Conservation (phyloP, 2,888 invertebrate genomes). For the Neelides folsomi region DNA sequence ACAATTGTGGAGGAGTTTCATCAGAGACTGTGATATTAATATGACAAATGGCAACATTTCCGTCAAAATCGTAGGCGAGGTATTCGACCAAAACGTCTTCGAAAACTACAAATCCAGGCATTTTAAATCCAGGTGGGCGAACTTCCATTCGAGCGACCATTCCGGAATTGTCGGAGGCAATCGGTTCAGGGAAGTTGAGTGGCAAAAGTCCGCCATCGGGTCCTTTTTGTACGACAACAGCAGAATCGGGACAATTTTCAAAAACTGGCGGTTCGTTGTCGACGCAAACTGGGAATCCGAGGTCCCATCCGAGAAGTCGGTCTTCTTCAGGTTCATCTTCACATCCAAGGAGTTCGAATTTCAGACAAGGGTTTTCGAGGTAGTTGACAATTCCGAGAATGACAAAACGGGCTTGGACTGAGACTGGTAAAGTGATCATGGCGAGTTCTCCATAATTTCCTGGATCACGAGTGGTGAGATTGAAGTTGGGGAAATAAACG, state of each 20-base stretch:
- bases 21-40: conserved; percentile 91
- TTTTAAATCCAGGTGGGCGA: conserved; percentile 78
- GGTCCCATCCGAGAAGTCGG: conserved; percentile 78
- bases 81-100: conserved; percentile 87
- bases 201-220: conserved; percentile 66
- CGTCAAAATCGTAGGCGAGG: conserved; percentile 92
- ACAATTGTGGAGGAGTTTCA: conserved; percentile 75
- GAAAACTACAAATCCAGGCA: conserved; percentile 65
- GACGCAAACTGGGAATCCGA: conserved; percentile 84
- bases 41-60: conserved; percentile 92
- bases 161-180: conserved; percentile 88
- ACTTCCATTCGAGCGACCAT: conserved; percentile 85
- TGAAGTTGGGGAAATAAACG: conserved; percentile 92
- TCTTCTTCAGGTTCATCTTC: conserved; percentile 64
- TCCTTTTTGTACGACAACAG: conserved; percentile 76
- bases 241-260: conserved; percentile 88
- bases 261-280: conserved; percentile 93
- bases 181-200: conserved; percentile 84
- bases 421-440: conserved; percentile 87
- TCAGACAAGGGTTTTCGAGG: conserved; percentile 90
- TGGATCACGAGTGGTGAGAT: conserved; percentile 85
- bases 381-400: conserved; percentile 91
- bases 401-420: conserved; percentile 83
- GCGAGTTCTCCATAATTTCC: conserved; percentile 92
- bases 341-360: conserved; percentile 92